Evolutionary conservation across 2,888 invertebrate genomes (phyloP).

Genomic region (Tricholauxania praeusta): DNA sequence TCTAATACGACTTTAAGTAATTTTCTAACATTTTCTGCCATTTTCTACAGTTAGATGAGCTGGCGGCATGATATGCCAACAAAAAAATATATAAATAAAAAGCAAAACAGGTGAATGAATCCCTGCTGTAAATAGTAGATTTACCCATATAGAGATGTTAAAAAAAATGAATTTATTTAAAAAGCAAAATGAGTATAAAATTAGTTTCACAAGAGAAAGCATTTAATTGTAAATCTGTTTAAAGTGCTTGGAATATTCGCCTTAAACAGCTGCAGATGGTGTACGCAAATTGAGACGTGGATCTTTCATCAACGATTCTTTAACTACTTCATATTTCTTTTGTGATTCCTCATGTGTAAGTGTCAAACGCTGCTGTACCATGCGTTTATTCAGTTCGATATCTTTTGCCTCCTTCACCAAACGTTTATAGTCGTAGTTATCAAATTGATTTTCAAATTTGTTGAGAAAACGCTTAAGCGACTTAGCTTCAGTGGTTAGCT

Average conservation of each 20-base stretch:
- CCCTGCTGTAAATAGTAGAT: neutral
- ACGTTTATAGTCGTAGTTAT: conserved; percentile 63
- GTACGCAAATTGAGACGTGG: conserved; percentile 56
- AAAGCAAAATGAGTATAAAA: neutral
- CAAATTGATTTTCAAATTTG: conserved; percentile 65
- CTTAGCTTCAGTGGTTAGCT: conserved; percentile 63
- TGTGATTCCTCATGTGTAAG: conserved; percentile 65
- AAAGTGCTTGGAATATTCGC: neutral
- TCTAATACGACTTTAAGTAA: neutral
- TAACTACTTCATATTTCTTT: conserved; percentile 64
- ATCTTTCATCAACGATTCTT: conserved; percentile 59
- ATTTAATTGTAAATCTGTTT: conserved; percentile 3
- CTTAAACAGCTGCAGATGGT: neutral
- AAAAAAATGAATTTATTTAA: neutral
- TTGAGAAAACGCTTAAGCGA: conserved; percentile 62
- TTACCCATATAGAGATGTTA: neutral
- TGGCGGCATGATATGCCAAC: neutral
- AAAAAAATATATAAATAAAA: neutral
- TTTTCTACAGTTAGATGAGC: too few species aligned
- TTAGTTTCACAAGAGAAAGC: too few species aligned
- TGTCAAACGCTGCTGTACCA: conserved; percentile 65
- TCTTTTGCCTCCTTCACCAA: conserved; percentile 61
- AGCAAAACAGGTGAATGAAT: neutral
- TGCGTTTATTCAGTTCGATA: conserved; percentile 64
- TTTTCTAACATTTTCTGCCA: too few species aligned